phyloP scores from a whole-genome alignment of 1,140 invertebrate species.

The Apis cerana region DNA sequence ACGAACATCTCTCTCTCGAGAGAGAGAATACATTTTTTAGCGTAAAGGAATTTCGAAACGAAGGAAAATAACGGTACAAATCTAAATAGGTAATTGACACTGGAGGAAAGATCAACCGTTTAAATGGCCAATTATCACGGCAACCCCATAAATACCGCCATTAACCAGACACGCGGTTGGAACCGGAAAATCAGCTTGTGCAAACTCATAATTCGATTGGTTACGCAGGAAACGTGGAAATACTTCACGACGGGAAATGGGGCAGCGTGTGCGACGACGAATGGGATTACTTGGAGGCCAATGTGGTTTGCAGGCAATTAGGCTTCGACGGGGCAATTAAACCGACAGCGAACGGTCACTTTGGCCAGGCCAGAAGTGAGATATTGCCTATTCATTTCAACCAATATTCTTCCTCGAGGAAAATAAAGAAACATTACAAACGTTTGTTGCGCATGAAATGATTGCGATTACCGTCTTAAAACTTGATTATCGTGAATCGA shows the following conservation, averaged over 20 bases:
- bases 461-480: not conserved
- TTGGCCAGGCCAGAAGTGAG: slow-evolving; percentile 89
- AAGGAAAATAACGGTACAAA: not conserved
- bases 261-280: slow-evolving; percentile 96
- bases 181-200: slow-evolving; percentile 24
- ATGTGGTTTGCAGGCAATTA: slow-evolving; percentile 90
- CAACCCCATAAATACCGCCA: not conserved
- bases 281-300: slow-evolving; percentile 91
- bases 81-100: not conserved
- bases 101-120: not conserved
- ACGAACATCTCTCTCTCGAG: too few species aligned
- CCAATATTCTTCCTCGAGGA: not conserved
- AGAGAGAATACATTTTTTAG: too few species aligned
- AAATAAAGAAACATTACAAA: not conserved
- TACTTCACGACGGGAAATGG: slow-evolving; percentile 92
- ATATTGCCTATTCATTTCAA: slow-evolving; percentile 46
- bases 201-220: slow-evolving; percentile 51
- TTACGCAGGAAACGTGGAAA: slow-evolving; percentile 91
- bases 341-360: slow-evolving; percentile 88
- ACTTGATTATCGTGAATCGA: too few species aligned
- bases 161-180: not conserved
- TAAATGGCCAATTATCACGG: slow-evolving; percentile 13
- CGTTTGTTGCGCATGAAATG: not conserved
- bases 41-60: not conserved
- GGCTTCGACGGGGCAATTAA: slow-evolving; percentile 84